phyloP scores from a whole-genome alignment of 2,113 vertebrate species.

The Gnathonemus echidnorhynchus region DNA sequence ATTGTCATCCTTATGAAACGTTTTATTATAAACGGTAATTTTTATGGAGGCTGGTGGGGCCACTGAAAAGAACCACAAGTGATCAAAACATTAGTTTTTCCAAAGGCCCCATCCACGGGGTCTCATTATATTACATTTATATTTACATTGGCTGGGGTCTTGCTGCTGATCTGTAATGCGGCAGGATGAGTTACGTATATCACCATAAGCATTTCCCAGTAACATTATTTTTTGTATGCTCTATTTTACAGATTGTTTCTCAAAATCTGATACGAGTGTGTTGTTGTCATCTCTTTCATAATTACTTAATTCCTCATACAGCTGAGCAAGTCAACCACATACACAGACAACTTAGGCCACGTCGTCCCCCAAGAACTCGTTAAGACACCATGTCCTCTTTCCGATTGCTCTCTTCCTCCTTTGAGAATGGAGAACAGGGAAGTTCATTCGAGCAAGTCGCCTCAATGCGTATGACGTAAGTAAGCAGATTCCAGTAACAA shows the following conservation, averaged over 20 bases:
- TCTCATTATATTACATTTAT: neutral
- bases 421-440: neutral
- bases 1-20: neutral
- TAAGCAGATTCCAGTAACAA: neutral
- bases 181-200: neutral
- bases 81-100: neutral
- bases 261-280: neutral
- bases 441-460: neutral
- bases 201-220: neutral
- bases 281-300: neutral
- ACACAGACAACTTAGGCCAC: neutral
- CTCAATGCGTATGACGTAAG: neutral
- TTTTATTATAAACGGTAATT: neutral
- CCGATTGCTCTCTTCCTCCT: neutral
- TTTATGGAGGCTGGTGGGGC: neutral
- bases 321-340: neutral
- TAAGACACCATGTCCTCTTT: neutral
- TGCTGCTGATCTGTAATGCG: neutral
- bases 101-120: neutral
- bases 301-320: neutral
- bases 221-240: neutral
- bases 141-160: neutral
- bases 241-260: neutral
- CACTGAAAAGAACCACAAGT: neutral
- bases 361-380: neutral